Evolutionary conservation across 2,888 invertebrate species (phyloP).

Genomic region (Actias luna): DNA sequence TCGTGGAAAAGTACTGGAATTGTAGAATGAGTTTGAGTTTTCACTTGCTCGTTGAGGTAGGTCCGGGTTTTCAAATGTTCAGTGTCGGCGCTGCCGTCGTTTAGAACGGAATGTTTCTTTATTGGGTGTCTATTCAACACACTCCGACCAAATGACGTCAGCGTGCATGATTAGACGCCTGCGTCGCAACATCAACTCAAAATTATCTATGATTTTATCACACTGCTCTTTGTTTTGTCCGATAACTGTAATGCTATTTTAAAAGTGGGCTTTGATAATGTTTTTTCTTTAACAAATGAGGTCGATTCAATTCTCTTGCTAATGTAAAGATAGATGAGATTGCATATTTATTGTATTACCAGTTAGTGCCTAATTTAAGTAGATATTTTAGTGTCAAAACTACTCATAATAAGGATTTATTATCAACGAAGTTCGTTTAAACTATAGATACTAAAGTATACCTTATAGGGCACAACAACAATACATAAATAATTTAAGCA

Average conservation of each 20-base stretch:
- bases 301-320: background rate
- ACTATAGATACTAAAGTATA: background rate
- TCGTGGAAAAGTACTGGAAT: constrained; percentile 20
- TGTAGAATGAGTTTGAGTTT: constrained; percentile 22
- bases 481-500: background rate
- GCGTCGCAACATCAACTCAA: constrained; percentile 5
- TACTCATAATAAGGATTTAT: background rate
- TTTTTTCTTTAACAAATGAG: background rate
- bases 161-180: constrained; percentile 33
- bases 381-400: background rate
- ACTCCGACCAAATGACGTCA: constrained; percentile 29
- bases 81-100: constrained; percentile 28
- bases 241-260: background rate
- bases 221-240: background rate
- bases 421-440: background rate
- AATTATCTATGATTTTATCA: constrained; percentile 7
- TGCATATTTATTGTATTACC: background rate
- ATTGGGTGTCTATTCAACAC: constrained; percentile 33
- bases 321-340: background rate
- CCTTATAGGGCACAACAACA: background rate
- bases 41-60: constrained; percentile 58
- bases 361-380: background rate
- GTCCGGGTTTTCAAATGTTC: constrained; percentile 39
- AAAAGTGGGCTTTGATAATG: background rate
- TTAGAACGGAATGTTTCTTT: constrained; percentile 23